Evolutionary conservation across 1,140 invertebrate species (phyloP).

Genomic region (Meloidogyne hapla): DNA sequence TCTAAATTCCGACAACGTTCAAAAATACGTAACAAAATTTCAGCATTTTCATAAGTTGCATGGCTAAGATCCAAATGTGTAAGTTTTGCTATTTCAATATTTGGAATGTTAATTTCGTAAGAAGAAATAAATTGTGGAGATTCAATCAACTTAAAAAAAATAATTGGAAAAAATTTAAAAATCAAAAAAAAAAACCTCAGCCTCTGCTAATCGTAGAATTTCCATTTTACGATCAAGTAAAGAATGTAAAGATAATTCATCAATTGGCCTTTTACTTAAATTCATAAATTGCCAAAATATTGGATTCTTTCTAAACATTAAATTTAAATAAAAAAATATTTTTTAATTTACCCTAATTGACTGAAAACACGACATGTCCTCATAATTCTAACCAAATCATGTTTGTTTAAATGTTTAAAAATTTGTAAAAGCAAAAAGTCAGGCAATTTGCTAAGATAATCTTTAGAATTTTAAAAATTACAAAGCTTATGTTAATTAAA

Average conservation of each 20-base stretch:
- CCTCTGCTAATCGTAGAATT: constrained; percentile 19
- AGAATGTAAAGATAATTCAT: constrained; percentile 19
- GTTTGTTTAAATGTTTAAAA: constrained; percentile 23
- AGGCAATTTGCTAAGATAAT: constrained; percentile 20
- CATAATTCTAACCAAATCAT: constrained; percentile 25
- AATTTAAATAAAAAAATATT: background rate
- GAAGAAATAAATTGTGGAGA: constrained; percentile 12
- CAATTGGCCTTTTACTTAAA: constrained; percentile 9
- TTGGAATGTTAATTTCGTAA: background rate
- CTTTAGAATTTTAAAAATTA: constrained; percentile 1
- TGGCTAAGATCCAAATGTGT: constrained; percentile 30
- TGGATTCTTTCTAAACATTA: constrained; percentile 10
- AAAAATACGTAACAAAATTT: constrained; percentile 5
- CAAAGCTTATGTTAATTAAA: background rate
- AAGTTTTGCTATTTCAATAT: background rate
- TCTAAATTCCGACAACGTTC: constrained; percentile 7
- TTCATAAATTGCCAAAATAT: constrained; percentile 24
- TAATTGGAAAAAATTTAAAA: background rate
- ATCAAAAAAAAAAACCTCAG: background rate
- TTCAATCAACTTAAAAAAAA: constrained; percentile 11
- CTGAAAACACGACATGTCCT: constrained; percentile 14
- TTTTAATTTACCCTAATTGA: constrained; percentile 15
- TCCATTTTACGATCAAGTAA: constrained; percentile 16
- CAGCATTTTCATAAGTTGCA: constrained; percentile 4
- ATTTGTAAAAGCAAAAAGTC: constrained; percentile 18